A percentile compares a stretch with the other conserved stretches of the same genome.
Evolutionary conservation across 2,888 invertebrate species (phyloP).

Genomic region (Tolmerus cingulatus): DNA sequence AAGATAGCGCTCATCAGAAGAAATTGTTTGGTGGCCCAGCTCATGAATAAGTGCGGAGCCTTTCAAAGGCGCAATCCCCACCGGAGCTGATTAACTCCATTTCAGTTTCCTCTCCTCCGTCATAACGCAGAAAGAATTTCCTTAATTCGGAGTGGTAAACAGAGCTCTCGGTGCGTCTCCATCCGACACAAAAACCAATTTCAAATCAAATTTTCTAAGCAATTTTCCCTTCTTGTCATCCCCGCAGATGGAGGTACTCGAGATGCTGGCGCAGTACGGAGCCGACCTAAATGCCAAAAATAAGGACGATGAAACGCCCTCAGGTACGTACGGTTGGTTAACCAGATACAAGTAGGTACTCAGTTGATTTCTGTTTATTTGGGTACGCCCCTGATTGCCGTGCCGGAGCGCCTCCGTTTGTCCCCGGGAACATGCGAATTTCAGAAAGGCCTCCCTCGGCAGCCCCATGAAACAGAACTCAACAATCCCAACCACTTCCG

Average conservation of each 20-base stretch:
- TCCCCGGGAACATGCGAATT: not conserved
- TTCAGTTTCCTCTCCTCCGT: not conserved
- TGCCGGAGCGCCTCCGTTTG: not conserved
- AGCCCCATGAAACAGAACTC: not conserved
- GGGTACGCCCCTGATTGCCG: not conserved
- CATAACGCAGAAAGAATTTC: not conserved
- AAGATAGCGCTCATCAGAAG: not conserved
- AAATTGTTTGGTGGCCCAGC: not conserved
- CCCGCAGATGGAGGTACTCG: constrained; percentile 88
- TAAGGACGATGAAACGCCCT: constrained; percentile 95
- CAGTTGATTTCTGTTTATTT: constrained; percentile 7
- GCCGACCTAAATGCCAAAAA: constrained; percentile 97
- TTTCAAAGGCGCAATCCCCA: not conserved
- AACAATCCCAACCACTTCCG: not conserved
- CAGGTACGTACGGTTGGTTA: constrained; percentile 70
- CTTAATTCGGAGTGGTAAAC: not conserved
- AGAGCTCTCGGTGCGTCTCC: not conserved
- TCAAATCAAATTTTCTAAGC: constrained; percentile 52
- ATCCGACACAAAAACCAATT: not conserved
- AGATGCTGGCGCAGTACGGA: constrained; percentile 93
- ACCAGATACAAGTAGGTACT: not conserved
- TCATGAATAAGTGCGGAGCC: not conserved
- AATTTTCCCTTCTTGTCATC: not conserved
- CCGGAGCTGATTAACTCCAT: not conserved
- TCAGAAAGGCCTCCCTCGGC: not conserved